Evolutionary conservation across 2,888 invertebrate species (phyloP).

Genomic region (Nemapogon koenigi): DNA sequence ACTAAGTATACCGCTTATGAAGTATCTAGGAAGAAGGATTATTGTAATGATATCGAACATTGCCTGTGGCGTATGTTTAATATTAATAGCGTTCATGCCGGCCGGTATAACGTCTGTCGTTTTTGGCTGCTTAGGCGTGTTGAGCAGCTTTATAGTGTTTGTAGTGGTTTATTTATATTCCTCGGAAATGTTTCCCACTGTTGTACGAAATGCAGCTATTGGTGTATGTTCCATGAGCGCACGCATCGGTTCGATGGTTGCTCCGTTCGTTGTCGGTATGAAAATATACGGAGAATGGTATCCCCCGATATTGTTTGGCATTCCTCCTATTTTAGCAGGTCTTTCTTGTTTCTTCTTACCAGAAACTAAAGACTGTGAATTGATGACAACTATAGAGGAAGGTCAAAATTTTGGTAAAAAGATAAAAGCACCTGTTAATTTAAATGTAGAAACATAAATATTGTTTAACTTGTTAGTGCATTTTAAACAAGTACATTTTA

Average conservation of each 20-base stretch:
- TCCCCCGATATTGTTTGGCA: slow-evolving; percentile 75
- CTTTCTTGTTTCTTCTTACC: slow-evolving; percentile 71
- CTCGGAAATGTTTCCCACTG: slow-evolving; percentile 80
- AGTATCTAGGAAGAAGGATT: slow-evolving; percentile 67
- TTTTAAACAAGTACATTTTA: no score
- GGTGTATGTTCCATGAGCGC: slow-evolving; percentile 79
- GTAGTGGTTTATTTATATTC: slow-evolving; percentile 78
- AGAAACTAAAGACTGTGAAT: slow-evolving; percentile 75
- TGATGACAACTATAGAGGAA: slow-evolving; percentile 80
- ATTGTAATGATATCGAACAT: slow-evolving; percentile 66
- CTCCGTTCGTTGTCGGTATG: slow-evolving; percentile 70
- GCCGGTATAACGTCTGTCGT: slow-evolving; percentile 49
- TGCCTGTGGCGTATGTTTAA: slow-evolving; percentile 63
- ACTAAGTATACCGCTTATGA: slow-evolving; percentile 67
- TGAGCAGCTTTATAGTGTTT: slow-evolving; percentile 80
- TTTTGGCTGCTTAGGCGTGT: slow-evolving; percentile 74
- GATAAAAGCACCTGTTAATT: no score
- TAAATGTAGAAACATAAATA: no score
- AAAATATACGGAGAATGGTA: slow-evolving; percentile 62
- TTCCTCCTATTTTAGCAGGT: slow-evolving; percentile 70
- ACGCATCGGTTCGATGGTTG: slow-evolving; percentile 74
- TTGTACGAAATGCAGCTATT: slow-evolving; percentile 76
- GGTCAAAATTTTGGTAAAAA: slow-evolving; percentile 63
- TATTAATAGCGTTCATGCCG: slow-evolving; percentile 66
- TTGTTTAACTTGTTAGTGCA: no score